A percentile compares a stretch with the other conserved stretches of the same genome.
phyloP scores from a whole-genome alignment of 2,797 vertebrate genomes.

The Odontamblyopus lacepedii region DNA sequence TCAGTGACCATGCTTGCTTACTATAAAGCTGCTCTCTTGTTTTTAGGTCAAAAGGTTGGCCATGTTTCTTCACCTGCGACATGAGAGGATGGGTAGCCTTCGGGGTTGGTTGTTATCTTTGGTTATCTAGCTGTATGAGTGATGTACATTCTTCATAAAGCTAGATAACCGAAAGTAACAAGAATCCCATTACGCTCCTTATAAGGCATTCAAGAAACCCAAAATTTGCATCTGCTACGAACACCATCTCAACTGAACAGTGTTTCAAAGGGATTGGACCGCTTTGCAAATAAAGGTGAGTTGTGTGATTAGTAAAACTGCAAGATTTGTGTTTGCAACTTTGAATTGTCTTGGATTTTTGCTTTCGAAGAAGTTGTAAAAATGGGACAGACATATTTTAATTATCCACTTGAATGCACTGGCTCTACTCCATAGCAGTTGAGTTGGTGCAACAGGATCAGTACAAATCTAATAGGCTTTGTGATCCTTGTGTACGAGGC shows the following conservation, averaged over 20 bases:
- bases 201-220: constrained; percentile 77
- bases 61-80: constrained; percentile 40
- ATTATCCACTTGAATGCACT: constrained; percentile 30
- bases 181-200: constrained; percentile 90
- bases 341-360: neutral
- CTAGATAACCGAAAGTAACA: constrained; percentile 94
- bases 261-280: constrained; percentile 23
- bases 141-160: constrained; percentile 90
- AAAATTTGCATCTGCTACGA: constrained; percentile 17
- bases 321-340: neutral
- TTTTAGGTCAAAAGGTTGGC: constrained; percentile 63
- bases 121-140: constrained; percentile 99
- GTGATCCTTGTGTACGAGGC: constrained; percentile 68
- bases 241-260: constrained; percentile 31
- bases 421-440: constrained; percentile 46
- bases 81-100: constrained; percentile 72
- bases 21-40: constrained; percentile 52
- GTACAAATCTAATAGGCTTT: constrained; percentile 78
- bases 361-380: neutral
- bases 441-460: constrained; percentile 72
- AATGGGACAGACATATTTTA: constrained; percentile 14
- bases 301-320: neutral
- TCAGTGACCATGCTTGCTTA: neutral
- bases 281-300: constrained; percentile 47
- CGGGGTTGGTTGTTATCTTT: constrained; percentile 93